Percentiles rank a stretch among this genome's conserved stretches.
phyloP scores from a whole-genome alignment of 2,888 invertebrate species.

The Drosophila aldrichi region DNA sequence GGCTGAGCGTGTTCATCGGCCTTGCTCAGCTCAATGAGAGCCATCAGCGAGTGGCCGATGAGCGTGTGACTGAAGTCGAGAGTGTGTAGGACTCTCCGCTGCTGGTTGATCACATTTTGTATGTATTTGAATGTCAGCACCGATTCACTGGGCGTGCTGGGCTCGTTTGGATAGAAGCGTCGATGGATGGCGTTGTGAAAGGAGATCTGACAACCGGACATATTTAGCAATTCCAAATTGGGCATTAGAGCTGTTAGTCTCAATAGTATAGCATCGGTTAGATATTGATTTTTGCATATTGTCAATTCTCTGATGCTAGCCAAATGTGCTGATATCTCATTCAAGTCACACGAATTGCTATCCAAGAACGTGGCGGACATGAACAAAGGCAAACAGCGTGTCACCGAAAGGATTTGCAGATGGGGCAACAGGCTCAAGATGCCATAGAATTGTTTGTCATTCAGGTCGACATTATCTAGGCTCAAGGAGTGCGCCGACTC shows the following conservation, averaged over 20 bases:
- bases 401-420: slow-evolving; percentile 87
- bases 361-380: slow-evolving; percentile 91
- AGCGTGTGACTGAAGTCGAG: slow-evolving; percentile 89
- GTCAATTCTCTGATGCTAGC: slow-evolving; percentile 87
- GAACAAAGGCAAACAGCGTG: slow-evolving; percentile 89
- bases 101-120: slow-evolving; percentile 87
- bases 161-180: slow-evolving; percentile 88
- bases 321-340: slow-evolving; percentile 84
- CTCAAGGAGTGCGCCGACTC: slow-evolving; percentile 87
- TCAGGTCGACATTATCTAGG: slow-evolving; percentile 88
- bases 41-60: slow-evolving; percentile 88
- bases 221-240: slow-evolving; percentile 87
- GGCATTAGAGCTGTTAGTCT: slow-evolving; percentile 88
- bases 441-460: slow-evolving; percentile 88
- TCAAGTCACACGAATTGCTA: slow-evolving; percentile 86
- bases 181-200: slow-evolving; percentile 90
- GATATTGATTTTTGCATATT: slow-evolving; percentile 89
- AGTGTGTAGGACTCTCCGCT: slow-evolving; percentile 87
- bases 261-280: slow-evolving; percentile 91
- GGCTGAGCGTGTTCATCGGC: slow-evolving; percentile 59
- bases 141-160: slow-evolving; percentile 87
- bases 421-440: slow-evolving; percentile 87
- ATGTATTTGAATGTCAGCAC: slow-evolving; percentile 90
- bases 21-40: slow-evolving; percentile 86
- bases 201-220: slow-evolving; percentile 89